These are phyloP conservation scores for Drosophila anomalata DNA, from an alignment of 2,888 invertebrate species.

Conservation along the genomic window DNA sequence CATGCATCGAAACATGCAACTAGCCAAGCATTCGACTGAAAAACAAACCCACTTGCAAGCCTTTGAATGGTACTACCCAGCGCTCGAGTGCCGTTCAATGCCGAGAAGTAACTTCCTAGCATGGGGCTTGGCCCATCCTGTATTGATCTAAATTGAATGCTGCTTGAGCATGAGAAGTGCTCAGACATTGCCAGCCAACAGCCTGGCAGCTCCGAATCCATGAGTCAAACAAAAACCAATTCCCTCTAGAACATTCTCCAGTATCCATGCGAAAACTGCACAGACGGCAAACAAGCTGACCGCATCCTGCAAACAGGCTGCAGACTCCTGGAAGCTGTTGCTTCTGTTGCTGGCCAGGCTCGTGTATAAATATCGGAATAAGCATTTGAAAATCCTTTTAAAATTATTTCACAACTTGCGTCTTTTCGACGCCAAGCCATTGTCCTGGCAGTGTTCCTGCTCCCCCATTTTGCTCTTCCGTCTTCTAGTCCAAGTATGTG, in stretches of 20 bases:
- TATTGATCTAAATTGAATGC: constrained; percentile 74
- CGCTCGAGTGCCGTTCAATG: constrained; percentile 66
- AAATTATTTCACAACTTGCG: constrained; percentile 78
- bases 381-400: constrained; percentile 79
- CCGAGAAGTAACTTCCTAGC: constrained; percentile 34
- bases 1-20: constrained; percentile 12
- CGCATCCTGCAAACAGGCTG: constrained; percentile 71
- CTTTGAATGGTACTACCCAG: constrained; percentile 56
- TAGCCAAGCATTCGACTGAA: constrained; percentile 49
- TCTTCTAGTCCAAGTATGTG: constrained; percentile 71
- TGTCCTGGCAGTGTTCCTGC: constrained; percentile 24
- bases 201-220: neutral
- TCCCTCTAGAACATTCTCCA: constrained; percentile 15
- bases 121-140: constrained; percentile 31
- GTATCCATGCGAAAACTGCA: constrained; percentile 5
- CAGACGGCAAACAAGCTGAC: constrained; percentile 66
- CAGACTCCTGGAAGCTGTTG: constrained; percentile 25
- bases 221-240: constrained; percentile 15
- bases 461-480: constrained; percentile 18
- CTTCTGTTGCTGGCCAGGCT: constrained; percentile 53
- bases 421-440: constrained; percentile 72
- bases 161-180: constrained; percentile 37
- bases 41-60: constrained; percentile 64
- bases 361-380: constrained; percentile 76
- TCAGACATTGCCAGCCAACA: constrained; percentile 17